A percentile compares a stretch with the other conserved stretches of the same genome.
Evolutionary conservation across 1,140 invertebrate species (phyloP).

Genomic region (Drosophila miranda): DNA sequence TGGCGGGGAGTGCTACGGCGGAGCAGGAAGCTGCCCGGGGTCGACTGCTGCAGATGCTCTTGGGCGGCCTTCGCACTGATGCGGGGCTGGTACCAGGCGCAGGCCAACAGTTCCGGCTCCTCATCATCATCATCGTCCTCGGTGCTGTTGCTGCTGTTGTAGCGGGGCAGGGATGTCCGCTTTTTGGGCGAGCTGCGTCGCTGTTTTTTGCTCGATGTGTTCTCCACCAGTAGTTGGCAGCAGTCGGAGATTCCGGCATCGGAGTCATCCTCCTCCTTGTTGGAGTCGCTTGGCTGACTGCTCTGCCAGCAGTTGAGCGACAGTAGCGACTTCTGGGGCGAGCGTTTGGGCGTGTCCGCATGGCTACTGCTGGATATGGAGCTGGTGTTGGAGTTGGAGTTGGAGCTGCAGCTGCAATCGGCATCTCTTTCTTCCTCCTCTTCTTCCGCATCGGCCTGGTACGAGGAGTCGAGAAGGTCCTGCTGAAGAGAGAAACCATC

Average conservation of each 20-base stretch:
- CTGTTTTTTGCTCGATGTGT: slow-evolving; percentile 23
- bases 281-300: slow-evolving; percentile 65
- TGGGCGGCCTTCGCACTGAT: slow-evolving; percentile 66
- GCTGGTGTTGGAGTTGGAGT: slow-evolving; percentile 20
- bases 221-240: slow-evolving; percentile 67
- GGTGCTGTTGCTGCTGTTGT: slow-evolving; percentile 42
- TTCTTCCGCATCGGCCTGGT: slow-evolving; percentile 74
- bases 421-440: slow-evolving; percentile 60
- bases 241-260: slow-evolving; percentile 73
- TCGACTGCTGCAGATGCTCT: slow-evolving; percentile 51
- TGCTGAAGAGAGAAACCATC: slow-evolving; percentile 37
- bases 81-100: slow-evolving; percentile 72
- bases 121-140: slow-evolving; percentile 51
- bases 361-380: slow-evolving; percentile 22
- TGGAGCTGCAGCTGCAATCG: slow-evolving; percentile 65
- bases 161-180: slow-evolving; percentile 23
- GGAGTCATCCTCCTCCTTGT: slow-evolving; percentile 56
- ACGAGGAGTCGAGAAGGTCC: slow-evolving; percentile 77
- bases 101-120: slow-evolving; percentile 56
- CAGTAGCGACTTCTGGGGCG: slow-evolving; percentile 71
- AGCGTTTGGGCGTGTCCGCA: slow-evolving; percentile 49
- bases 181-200: slow-evolving; percentile 46
- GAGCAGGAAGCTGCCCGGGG: slow-evolving; percentile 67
- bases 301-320: slow-evolving; percentile 78
- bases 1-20: slow-evolving; percentile 63